Evolutionary conservation across 2,888 invertebrate species (phyloP), one percentile per base, ranked within the genome.

Genomic region (Ectemnius cavifrons): DNA sequence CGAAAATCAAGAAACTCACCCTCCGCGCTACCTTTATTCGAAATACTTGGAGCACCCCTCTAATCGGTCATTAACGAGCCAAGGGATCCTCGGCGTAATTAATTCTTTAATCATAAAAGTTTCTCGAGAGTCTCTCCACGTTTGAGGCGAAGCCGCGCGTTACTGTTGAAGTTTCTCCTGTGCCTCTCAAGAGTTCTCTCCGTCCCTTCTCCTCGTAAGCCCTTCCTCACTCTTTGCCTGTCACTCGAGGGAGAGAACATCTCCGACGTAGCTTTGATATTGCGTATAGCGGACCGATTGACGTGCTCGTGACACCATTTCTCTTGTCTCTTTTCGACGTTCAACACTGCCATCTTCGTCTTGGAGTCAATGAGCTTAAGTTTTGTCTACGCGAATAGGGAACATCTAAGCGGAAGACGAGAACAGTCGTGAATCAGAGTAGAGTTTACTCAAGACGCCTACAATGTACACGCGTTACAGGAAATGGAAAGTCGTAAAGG

Each of bases 31-130:
- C 71, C 75, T 80, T 73, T 80, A 73, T 73, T 71, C 80, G 73
- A 69, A 73, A 71, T 71, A 71, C 79, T 77, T 76, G 68, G 61
- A 76, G 61, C 62, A 74, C 63, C 63, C 37, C 69, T 77, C 80
- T 82, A 82, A 82, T 80, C 81, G 82, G 74, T 70, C 83, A 77
- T 80, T 75, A 77, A 82, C 73, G 72, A 73, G 72, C 73, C 73
- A 63, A 56, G 63, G 47, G 66, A 56, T 37, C 61, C 58, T 59
- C 67, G 63, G 18, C 67, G 74, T 87, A 88, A 88, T 88, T 88
- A 88, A 88, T 88, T 80, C 84, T 83, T 86, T 87, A 85, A 87
- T 88, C 87, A 84, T 85, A 85, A 88, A 88, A 88, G 84, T 88
- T 88, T 84, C 81, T 71, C 77, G 62, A 80, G 80, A 45, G 67